These are phyloP conservation scores for Varecia variegata DNA, from an alignment of 2,797 vertebrate species.

Conservation along the genomic window DNA sequence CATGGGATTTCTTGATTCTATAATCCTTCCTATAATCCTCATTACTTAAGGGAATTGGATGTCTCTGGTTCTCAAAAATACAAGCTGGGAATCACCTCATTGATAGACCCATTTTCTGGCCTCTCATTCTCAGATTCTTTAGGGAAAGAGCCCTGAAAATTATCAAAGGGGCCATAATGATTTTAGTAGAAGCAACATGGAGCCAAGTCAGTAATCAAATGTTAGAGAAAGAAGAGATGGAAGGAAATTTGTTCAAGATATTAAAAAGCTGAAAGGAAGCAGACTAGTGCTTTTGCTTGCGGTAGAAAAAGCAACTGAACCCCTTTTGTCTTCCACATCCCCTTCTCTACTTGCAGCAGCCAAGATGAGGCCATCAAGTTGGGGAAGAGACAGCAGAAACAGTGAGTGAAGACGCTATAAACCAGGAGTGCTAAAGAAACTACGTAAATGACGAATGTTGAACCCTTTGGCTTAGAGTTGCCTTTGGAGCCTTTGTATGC, in stretches of 20 bases:
- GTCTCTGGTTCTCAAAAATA: constrained; percentile 12
- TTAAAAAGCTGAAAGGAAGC: background rate
- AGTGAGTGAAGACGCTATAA: background rate
- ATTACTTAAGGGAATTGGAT: background rate
- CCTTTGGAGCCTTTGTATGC: background rate
- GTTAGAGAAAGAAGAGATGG: background rate
- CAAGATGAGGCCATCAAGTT: background rate
- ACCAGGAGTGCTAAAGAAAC: background rate
- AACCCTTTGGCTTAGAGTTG: background rate
- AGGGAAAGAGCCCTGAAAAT: background rate
- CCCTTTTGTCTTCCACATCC: background rate
- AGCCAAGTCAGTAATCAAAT: background rate
- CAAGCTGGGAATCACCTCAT: background rate
- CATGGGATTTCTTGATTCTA: background rate
- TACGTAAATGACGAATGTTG: background rate
- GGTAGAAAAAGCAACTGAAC: background rate
- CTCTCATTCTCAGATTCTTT: background rate
- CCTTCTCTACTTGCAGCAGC: background rate
- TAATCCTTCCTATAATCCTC: background rate
- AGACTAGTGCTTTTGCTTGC: background rate
- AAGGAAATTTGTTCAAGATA: background rate
- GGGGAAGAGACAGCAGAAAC: background rate
- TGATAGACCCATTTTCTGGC: background rate
- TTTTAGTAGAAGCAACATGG: background rate
- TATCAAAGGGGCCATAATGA: background rate